Base-by-base conservation (phyloP, 2,888 invertebrate genomes). In the Spodoptera picta region DNA sequence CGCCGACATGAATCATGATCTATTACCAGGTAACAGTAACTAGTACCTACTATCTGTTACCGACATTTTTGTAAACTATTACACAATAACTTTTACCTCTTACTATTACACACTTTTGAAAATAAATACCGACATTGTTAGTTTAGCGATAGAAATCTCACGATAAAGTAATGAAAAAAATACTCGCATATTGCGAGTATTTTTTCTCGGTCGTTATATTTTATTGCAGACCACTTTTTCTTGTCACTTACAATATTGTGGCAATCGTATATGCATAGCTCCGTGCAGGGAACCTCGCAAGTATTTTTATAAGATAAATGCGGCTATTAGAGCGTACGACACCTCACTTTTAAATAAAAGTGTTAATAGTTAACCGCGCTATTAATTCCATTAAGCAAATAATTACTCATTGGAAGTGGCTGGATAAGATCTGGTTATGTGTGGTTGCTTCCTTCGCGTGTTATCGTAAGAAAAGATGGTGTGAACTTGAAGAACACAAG, bases 61-160 rank as follows among this genome's bases (percentile, higher is more conserved):
- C 57, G 42, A 62, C 52, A 66, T 70, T 80, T 79, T 69, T 69
- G 67, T 70, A 67, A 73, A 72, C 55, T 60, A 73, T 80, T 80
- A 74, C 57, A 75, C 72, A 78, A 78, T 75, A 72, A 78, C 79
- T 78, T 79, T 78, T 78, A 78, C 78, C 79, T 77, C 62, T 67
- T 69, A 58, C 58, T 69, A 69, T 75, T 81, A 76, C 82, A 81
- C 78, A 83, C 77, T 83, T 84, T 83, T 82, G 75, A 78, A 63
- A 82, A 83, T 77, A 82, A 87, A 81, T 81, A 79, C 76, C 77
- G 70, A 76, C 76, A 77, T 79, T 82, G 80, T 80, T 81, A 75
- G 75, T 79, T 69, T 75, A 74, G 74, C 69, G 85, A 86, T 86
- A 83, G 73, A 76, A 64, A 86, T 84, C 81, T 80, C 82, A 79